Conservation (phyloP, 1,140 invertebrate species). For the Elymnias hypermnestra region DNA sequence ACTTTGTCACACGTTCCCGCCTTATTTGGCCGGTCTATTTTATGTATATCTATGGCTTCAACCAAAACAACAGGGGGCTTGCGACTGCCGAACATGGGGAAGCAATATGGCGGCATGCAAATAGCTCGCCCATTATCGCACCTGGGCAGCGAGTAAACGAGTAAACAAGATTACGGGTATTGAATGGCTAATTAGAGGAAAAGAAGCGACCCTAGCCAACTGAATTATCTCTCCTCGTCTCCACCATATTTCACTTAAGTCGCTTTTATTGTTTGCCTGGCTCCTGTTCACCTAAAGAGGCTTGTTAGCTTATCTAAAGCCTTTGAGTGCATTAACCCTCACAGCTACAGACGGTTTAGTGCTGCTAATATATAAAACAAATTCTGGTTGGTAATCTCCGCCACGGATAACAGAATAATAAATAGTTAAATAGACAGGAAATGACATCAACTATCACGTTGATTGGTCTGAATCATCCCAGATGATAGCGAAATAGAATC, state of each 20-base stretch:
- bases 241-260: slow-evolving; percentile 70
- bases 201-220: slow-evolving; percentile 57
- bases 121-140: slow-evolving; percentile 74
- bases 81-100: slow-evolving; percentile 61
- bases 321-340: slow-evolving; percentile 64
- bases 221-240: slow-evolving; percentile 67
- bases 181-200: slow-evolving; percentile 74
- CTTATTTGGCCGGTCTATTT: too few relatives aligned
- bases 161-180: slow-evolving; percentile 74
- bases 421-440: too few relatives aligned
- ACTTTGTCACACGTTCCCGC: too few relatives aligned
- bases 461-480: too few relatives aligned
- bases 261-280: slow-evolving; percentile 66
- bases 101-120: slow-evolving; percentile 75
- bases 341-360: slow-evolving; percentile 47
- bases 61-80: slow-evolving; percentile 65
- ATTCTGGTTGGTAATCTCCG: too few relatives aligned
- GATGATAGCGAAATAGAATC: too few relatives aligned
- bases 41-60: too few relatives aligned
- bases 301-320: slow-evolving; percentile 68
- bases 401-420: too few relatives aligned
- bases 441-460: too few relatives aligned
- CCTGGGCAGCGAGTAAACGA: slow-evolving; percentile 65
- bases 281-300: slow-evolving; percentile 68
- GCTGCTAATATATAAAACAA: slow-evolving; percentile 38